A percentile compares a stretch with the other conserved stretches of the same genome.
Conservation (phyloP, 2,888 invertebrate genomes). For the Theretra japonica region DNA sequence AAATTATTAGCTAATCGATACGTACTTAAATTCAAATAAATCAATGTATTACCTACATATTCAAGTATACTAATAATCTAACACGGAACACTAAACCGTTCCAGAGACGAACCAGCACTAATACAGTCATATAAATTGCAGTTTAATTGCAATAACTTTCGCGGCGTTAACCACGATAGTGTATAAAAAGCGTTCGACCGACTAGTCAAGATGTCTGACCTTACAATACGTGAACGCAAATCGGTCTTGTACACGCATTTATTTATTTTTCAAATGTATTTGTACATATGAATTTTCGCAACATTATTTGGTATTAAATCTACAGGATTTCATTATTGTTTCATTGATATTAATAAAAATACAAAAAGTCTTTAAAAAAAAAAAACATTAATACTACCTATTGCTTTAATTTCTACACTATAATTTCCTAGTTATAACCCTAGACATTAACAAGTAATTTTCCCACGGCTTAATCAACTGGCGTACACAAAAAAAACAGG, state of each 20-base stretch:
- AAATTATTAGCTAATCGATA: too few relatives aligned
- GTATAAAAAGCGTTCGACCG: constrained; percentile 32
- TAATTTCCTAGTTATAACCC: too few relatives aligned
- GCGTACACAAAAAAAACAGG: not conserved
- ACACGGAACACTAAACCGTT: constrained; percentile 1
- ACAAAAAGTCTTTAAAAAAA: too few relatives aligned
- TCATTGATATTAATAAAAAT: too few relatives aligned
- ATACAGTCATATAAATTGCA: constrained; percentile 39
- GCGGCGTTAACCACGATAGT: constrained; percentile 29
- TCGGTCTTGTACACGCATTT: not conserved
- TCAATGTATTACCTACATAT: not conserved
- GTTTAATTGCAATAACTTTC: constrained; percentile 39
- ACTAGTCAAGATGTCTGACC: constrained; percentile 27
- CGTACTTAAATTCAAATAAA: too few relatives aligned
- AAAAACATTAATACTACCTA: too few relatives aligned
- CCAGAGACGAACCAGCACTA: constrained; percentile 29
- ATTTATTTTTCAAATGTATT: not conserved
- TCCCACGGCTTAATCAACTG: not conserved
- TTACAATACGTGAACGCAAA: not conserved
- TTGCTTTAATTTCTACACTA: too few relatives aligned
- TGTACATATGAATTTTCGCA: too few relatives aligned
- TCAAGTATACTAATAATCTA: not conserved
- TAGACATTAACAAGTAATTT: not conserved
- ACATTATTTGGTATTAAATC: too few relatives aligned
- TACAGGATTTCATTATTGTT: too few relatives aligned